Percentiles rank a stretch among this genome's conserved stretches.
Conservation (phyloP, 1,140 invertebrate species). For the Ostrea edulis region DNA sequence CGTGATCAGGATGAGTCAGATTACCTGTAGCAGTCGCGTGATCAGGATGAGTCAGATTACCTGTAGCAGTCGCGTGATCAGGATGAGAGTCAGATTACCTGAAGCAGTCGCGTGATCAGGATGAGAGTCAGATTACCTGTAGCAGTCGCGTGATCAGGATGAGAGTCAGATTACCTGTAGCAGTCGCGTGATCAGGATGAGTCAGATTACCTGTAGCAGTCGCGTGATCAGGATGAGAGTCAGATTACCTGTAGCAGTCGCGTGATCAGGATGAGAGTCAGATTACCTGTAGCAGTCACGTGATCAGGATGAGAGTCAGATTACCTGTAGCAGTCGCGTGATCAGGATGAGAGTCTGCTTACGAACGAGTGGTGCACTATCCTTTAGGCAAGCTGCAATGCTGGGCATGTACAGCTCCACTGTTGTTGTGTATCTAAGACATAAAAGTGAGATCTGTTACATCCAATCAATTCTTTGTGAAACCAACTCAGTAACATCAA, state of each 20-base stretch:
- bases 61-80: slow-evolving; percentile 84
- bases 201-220: slow-evolving; percentile 83
- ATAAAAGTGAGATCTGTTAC: not conserved
- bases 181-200: slow-evolving; percentile 83
- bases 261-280: slow-evolving; percentile 83
- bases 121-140: slow-evolving; percentile 83
- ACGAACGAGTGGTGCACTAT: slow-evolving; percentile 81
- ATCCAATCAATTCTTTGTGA: no score
- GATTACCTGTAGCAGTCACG: slow-evolving; percentile 83
- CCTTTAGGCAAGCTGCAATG: slow-evolving; percentile 84
- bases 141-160: slow-evolving; percentile 83
- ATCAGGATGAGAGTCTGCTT: slow-evolving; percentile 83
- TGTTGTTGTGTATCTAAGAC: slow-evolving; percentile 82
- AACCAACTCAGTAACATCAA: no score
- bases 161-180: slow-evolving; percentile 84
- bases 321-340: slow-evolving; percentile 82
- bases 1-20: slow-evolving; percentile 83
- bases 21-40: slow-evolving; percentile 83
- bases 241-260: slow-evolving; percentile 83
- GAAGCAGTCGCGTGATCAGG: slow-evolving; percentile 83
- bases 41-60: slow-evolving; percentile 83
- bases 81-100: slow-evolving; percentile 83
- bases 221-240: slow-evolving; percentile 84
- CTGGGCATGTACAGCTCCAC: slow-evolving; percentile 84
- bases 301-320: slow-evolving; percentile 83